Conservation (phyloP, 2,888 invertebrate genomes). For the Spodoptera exigua region DNA sequence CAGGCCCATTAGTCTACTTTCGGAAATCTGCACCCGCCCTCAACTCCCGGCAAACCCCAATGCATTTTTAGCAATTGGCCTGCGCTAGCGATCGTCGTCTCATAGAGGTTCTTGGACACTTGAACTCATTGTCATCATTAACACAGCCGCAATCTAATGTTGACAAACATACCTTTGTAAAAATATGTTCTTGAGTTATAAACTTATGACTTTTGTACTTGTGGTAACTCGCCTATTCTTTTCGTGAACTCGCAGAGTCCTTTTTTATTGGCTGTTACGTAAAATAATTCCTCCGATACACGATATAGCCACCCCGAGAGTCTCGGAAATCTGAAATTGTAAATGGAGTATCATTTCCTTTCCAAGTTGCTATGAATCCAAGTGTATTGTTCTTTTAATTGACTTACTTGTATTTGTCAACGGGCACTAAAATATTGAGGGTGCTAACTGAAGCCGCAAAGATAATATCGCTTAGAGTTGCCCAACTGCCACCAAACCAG, state of each 20-base stretch:
- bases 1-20: conserved; percentile 16
- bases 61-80: conserved; percentile 8
- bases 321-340: conserved; percentile 68
- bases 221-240: conserved; percentile 79
- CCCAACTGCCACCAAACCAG: conserved; percentile 72
- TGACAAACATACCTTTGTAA: conserved; percentile 64
- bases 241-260: conserved; percentile 75
- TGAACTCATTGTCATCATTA: conserved; percentile 64
- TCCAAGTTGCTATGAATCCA: background rate
- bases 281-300: conserved; percentile 73
- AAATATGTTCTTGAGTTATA: conserved; percentile 41
- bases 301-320: conserved; percentile 71
- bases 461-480: conserved; percentile 72
- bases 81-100: conserved; percentile 64
- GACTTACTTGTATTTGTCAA: conserved; percentile 68
- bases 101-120: conserved; percentile 71
- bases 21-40: conserved; percentile 13
- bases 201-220: conserved; percentile 61
- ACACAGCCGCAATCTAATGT: conserved; percentile 68
- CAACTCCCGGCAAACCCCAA: conserved; percentile 7
- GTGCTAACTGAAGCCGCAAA: conserved; percentile 75
- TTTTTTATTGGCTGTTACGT: conserved; percentile 74
- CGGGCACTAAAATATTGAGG: conserved; percentile 72
- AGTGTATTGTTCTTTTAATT: background rate
- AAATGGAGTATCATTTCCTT: background rate